Base-by-base conservation (phyloP, 2,113 vertebrate genomes). In the Pyxicephalus adspersus region DNA sequence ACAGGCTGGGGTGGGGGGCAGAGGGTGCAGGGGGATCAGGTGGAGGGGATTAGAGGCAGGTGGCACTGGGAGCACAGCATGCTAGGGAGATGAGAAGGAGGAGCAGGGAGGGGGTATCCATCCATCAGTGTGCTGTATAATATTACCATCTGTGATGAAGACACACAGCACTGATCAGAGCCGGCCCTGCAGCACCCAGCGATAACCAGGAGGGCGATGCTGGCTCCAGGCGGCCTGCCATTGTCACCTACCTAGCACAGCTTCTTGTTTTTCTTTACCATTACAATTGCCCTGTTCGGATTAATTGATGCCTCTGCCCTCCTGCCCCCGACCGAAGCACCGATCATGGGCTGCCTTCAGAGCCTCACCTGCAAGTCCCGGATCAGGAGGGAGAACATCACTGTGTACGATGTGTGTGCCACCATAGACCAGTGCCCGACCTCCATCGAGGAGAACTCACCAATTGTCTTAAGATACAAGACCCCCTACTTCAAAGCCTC, bases 401-500 rank as follows among this genome's bases (percentile, higher is more conserved):
- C 95, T 85, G 96, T 99, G 83, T 95, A 94, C 83, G 97, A 99
- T 87, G 94, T 98, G 87, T 95, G 94, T 76, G 96, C 97, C 86
- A 95, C 95, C 85, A 98, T 98, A 83, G 97, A 98, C 90, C 96
- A 94, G 85, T 92, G 93, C 86, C 95, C 96, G 67, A 98, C 97
- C 29, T 90, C 95, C 87, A 97, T 98, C 51, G 97, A 98, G 86
- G 96, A 98, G 90, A 97, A 93, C 91, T 98, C 97, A 81, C 96
- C 96, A 61, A 97, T 98, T 89, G 97, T 98, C 86, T 92, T 99
- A 83, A 95, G 97, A 19, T 98, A 99, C 93, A 97, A 95, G 89
- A 98, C 97, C 76, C 96, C 97, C 76, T 98, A 98, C 87, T 99
- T 98, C 91, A 97, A 97, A 90, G 96, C 96, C 73, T 96, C 96